phyloP scores from a whole-genome alignment of 2,113 vertebrate species.

The Colinus virginianus region DNA sequence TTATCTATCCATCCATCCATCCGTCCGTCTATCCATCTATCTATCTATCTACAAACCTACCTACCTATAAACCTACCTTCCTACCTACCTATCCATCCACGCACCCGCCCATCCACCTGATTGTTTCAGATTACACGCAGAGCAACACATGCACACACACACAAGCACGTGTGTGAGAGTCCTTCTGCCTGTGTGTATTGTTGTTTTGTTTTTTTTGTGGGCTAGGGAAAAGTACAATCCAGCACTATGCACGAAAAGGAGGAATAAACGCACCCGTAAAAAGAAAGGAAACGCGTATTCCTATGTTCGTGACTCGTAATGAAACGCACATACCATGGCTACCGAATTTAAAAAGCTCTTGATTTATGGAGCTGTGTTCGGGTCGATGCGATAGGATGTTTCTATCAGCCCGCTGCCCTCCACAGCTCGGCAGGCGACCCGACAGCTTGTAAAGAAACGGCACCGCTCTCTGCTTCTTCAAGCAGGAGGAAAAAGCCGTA shows the following conservation, averaged over 20 bases:
- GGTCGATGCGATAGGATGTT: constrained; percentile 61
- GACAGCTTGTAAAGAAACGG: neutral
- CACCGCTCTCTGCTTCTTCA: neutral
- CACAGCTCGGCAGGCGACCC: constrained; percentile 28
- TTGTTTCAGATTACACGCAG: accelerated
- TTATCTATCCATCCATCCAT: no score
- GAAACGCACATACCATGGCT: constrained; percentile 72
- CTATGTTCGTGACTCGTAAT: constrained; percentile 59
- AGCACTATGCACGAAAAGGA: neutral
- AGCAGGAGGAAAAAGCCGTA: constrained; percentile 39
- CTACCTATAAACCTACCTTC: neutral
- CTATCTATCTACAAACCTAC: neutral
- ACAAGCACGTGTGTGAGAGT: neutral
- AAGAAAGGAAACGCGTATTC: constrained; percentile 19
- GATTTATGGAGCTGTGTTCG: constrained; percentile 65
- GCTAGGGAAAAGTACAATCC: neutral
- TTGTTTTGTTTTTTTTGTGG: neutral
- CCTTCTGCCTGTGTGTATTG: neutral
- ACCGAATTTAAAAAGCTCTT: constrained; percentile 53
- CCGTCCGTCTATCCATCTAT: neutral
- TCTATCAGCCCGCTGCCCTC: constrained; percentile 23
- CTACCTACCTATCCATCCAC: neutral
- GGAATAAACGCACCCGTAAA: constrained; percentile 10
- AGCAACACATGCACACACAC: neutral
- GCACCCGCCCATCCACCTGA: neutral